Percentiles rank a stretch among this genome's conserved stretches.
Conservation (phyloP, 2,797 vertebrate genomes). For the Choloepus didactylus region DNA sequence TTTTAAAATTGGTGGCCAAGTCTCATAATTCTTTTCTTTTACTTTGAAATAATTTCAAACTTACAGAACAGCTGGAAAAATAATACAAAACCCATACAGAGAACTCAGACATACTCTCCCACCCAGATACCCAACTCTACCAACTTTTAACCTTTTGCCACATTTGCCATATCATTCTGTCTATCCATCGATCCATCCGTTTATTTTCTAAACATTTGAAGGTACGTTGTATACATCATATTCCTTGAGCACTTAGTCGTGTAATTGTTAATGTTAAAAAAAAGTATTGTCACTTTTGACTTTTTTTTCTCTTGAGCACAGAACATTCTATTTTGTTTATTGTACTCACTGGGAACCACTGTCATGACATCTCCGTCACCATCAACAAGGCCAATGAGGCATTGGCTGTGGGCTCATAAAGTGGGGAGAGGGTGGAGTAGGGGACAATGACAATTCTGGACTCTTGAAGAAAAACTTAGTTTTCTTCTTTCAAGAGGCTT, state of each 20-base stretch:
- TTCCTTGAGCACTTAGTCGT: neutral
- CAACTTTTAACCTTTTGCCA: too few species aligned
- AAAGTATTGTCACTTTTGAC: neutral
- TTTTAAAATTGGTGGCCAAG: neutral
- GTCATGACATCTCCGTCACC: neutral
- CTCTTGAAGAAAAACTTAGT: neutral
- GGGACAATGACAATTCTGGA: too few species aligned
- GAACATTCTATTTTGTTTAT: neutral
- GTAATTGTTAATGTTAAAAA: constrained; percentile 10
- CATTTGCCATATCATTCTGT: too few species aligned
- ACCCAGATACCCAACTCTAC: too few species aligned
- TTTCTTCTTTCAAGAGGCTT: neutral
- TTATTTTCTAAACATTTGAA: too few species aligned
- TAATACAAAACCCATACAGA: too few species aligned
- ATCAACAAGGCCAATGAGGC: neutral
- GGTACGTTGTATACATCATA: too few species aligned
- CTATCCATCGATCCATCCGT: too few species aligned
- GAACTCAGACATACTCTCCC: too few species aligned
- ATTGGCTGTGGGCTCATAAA: neutral
- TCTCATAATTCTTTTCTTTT: neutral
- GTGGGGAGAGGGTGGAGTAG: neutral
- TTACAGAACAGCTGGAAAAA: too few species aligned
- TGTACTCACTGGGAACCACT: neutral
- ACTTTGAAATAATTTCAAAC: neutral
- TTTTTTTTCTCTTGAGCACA: neutral